Evolutionary conservation across 2,113 vertebrate genomes (phyloP).

Genomic region (Turdus rufiventris): DNA sequence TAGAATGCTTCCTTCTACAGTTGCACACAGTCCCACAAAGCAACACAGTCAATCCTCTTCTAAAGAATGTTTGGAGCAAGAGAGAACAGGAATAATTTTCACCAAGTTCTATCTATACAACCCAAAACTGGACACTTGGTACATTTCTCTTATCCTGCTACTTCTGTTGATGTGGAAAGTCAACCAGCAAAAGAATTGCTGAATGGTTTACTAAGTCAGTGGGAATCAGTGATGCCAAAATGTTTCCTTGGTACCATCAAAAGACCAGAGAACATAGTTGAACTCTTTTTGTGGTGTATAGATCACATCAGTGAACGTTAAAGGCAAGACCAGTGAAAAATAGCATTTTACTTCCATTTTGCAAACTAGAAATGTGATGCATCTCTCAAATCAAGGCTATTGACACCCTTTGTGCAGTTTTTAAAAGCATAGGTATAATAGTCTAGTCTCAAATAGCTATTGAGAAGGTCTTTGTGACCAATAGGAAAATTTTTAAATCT

Average conservation of each 20-base stretch:
- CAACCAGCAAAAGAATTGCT: neutral
- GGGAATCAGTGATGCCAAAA: neutral
- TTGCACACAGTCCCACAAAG: neutral
- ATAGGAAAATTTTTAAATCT: neutral
- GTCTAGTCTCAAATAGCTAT: neutral
- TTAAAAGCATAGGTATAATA: neutral
- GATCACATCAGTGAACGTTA: neutral
- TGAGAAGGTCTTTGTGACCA: neutral
- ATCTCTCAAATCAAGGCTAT: neutral
- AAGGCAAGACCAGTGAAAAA: neutral
- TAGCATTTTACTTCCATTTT: neutral
- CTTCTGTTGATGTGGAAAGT: neutral
- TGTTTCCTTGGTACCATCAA: accelerated
- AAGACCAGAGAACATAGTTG: neutral
- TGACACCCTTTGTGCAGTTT: neutral
- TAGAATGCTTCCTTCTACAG: neutral
- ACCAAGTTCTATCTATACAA: neutral
- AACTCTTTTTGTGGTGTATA: neutral
- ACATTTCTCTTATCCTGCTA: neutral
- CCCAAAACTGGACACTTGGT: neutral
- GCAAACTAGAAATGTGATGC: neutral
- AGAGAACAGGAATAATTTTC: neutral
- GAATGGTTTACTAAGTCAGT: neutral
- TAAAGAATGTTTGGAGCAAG: neutral
- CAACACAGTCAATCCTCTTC: neutral